phyloP scores from a whole-genome alignment of 2,113 vertebrate species.

The Cavia porcellus region DNA sequence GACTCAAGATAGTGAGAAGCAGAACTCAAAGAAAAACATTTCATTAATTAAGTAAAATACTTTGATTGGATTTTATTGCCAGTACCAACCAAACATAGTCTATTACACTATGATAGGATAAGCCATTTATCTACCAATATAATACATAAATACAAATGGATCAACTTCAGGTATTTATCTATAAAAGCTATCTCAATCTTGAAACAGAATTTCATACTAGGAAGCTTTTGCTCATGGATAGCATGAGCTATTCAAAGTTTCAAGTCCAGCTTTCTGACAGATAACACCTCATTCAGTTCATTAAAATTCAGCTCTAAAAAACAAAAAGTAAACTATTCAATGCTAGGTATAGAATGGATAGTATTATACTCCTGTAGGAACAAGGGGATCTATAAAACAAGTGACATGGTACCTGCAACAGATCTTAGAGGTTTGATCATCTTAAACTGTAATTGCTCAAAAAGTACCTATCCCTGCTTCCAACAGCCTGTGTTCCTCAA shows the following conservation, averaged over 20 bases:
- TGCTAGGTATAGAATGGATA: background rate
- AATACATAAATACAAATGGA: background rate
- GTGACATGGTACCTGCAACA: background rate
- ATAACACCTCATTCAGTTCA: background rate
- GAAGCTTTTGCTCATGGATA: slow-evolving; percentile 1
- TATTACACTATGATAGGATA: background rate
- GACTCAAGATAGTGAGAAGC: background rate
- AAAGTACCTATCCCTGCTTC: slow-evolving; percentile 5
- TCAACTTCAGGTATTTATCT: slow-evolving; percentile 37
- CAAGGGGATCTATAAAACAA: background rate
- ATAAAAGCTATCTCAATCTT: background rate
- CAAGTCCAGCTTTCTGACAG: background rate
- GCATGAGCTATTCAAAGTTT: background rate
- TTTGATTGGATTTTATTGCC: slow-evolving; percentile 1
- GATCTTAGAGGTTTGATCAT: background rate
- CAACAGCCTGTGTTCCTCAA: background rate
- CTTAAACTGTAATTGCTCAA: background rate
- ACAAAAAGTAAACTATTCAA: slow-evolving; percentile 19
- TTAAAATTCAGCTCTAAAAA: background rate
- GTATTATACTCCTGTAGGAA: background rate
- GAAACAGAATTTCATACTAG: slow-evolving; percentile 26
- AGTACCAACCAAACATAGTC: background rate
- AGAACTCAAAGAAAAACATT: slow-evolving; percentile 51
- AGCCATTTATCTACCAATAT: background rate
- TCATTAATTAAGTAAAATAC: slow-evolving; percentile 41